Conservation (phyloP, 2,797 vertebrate species). For the Corythornis leucogaster region DNA sequence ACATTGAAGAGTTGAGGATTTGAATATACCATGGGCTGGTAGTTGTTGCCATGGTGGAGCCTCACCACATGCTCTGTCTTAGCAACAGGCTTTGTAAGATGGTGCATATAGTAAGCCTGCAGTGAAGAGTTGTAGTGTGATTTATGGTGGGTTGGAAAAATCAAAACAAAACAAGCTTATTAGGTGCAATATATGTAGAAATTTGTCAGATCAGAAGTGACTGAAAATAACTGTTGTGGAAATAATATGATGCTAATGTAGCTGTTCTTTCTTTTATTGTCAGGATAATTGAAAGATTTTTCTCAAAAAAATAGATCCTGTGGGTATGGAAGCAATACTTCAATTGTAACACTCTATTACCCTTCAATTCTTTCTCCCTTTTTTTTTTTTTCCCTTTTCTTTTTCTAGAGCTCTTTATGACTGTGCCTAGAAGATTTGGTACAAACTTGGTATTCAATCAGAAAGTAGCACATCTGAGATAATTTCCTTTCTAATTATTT, state of each 20-base stretch:
- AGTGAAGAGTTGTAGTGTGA: neutral
- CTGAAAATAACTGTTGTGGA: constrained; percentile 42
- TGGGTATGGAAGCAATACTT: constrained; percentile 1
- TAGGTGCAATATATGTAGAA: constrained; percentile 14
- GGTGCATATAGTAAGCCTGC: neutral
- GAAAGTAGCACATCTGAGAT: neutral
- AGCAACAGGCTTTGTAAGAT: neutral
- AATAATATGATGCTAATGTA: constrained; percentile 57
- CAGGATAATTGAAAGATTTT: constrained; percentile 67
- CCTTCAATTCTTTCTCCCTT: constrained; percentile 5
- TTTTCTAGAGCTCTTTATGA: constrained; percentile 29
- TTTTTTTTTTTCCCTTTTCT: neutral
- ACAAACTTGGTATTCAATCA: neutral
- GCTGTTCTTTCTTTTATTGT: constrained; percentile 33
- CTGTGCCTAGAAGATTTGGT: constrained; percentile 32
- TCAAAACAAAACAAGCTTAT: neutral
- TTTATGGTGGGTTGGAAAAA: neutral
- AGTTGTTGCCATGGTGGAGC: constrained; percentile 11
- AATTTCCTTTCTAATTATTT: constrained; percentile 1
- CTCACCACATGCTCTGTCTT: neutral
- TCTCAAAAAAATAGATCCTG: constrained; percentile 20
- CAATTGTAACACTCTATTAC: constrained; percentile 21
- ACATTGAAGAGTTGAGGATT: neutral
- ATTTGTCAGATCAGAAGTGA: constrained; percentile 37
- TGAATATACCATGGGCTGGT: neutral